Percentiles rank a stretch among this genome's conserved stretches.
These are phyloP conservation scores for Montipora sp. DNA, from an alignment of 64 coral and sea anemone genomes.

Conservation along the genomic window DNA sequence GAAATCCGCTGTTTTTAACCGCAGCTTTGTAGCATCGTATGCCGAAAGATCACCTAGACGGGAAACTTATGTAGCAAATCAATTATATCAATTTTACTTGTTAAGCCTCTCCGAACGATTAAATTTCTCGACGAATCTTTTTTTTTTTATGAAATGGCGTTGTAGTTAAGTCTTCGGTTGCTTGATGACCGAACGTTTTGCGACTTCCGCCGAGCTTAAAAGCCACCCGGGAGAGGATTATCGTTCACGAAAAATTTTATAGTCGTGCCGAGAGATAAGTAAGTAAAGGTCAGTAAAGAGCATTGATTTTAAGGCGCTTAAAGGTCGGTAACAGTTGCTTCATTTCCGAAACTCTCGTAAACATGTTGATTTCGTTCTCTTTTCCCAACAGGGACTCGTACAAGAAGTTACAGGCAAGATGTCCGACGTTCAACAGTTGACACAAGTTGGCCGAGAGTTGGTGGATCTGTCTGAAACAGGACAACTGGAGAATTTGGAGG, in stretches of 20 bases:
- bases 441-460: constrained; percentile 83
- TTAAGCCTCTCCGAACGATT: neutral
- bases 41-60: neutral
- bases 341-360: neutral
- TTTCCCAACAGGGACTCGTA: constrained; percentile 69
- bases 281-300: neutral
- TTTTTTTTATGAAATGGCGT: neutral
- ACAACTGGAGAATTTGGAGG: constrained; percentile 87
- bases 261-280: neutral
- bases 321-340: neutral
- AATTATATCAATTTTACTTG: neutral
- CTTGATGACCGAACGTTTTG: neutral
- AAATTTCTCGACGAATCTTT: too few relatives aligned
- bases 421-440: constrained; percentile 92
- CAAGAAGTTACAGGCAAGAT: constrained; percentile 93
- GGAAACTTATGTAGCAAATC: neutral
- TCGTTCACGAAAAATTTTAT: neutral
- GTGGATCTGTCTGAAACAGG: constrained; percentile 94
- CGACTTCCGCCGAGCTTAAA: neutral
- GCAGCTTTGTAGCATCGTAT: neutral
- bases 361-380: neutral
- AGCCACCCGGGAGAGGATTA: neutral
- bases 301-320: neutral
- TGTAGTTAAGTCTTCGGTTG: neutral
- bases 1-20: neutral